phyloP scores from a whole-genome alignment of 2,113 vertebrate genomes.

The Callionymus lyra region DNA sequence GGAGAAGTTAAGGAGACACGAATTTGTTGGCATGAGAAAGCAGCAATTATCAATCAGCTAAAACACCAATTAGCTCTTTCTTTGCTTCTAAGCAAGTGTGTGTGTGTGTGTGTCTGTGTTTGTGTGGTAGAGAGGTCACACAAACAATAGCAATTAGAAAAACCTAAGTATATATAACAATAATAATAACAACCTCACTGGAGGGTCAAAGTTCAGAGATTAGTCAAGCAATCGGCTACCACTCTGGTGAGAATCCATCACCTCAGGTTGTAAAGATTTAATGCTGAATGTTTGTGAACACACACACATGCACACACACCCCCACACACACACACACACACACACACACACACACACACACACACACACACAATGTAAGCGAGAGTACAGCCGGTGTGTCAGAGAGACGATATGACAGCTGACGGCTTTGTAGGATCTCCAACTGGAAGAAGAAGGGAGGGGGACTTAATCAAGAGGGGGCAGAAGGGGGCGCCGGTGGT shows the following conservation, averaged over 20 bases:
- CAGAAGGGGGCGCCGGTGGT: conserved; percentile 1
- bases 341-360: conserved; percentile 8
- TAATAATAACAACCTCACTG: conserved; percentile 9
- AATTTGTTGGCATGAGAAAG: conserved; percentile 45
- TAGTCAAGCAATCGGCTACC: conserved; percentile 12
- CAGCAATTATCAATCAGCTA: conserved; percentile 62
- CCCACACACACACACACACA: conserved; percentile 17
- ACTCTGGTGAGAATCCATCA: background rate
- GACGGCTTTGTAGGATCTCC: conserved; percentile 47
- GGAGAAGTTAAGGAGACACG: no score
- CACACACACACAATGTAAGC: conserved; percentile 49
- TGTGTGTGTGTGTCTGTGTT: conserved; percentile 7
- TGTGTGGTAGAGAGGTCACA: no score
- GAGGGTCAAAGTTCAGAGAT: conserved; percentile 20
- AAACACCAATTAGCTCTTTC: conserved; percentile 60
- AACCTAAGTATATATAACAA: background rate
- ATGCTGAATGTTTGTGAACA: conserved; percentile 1
- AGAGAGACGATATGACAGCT: conserved; percentile 48
- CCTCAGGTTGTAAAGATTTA: conserved; percentile 10
- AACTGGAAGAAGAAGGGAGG: conserved; percentile 1
- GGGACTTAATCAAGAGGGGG: conserved; percentile 16
- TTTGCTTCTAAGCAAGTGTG: no score
- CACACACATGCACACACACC: conserved; percentile 7
- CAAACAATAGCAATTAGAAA: background rate
- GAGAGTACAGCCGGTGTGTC: conserved; percentile 44